Evolutionary conservation across 2,888 invertebrate species (phyloP).

Genomic region (Clunio marinus): DNA sequence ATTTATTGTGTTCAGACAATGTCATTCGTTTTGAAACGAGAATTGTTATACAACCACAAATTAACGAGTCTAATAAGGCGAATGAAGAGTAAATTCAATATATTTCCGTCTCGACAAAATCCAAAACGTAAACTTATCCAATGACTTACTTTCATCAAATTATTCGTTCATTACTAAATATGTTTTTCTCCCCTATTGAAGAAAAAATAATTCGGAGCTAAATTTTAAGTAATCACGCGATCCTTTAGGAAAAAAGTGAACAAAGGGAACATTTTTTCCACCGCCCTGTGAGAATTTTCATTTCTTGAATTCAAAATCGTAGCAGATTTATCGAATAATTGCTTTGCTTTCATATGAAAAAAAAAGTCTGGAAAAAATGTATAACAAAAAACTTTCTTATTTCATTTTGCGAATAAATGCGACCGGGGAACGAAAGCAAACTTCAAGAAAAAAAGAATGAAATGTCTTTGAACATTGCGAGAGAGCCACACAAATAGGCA

Average conservation of each 20-base stretch:
- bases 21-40: too few relatives aligned
- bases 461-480: neutral
- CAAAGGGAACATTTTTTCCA: too few relatives aligned
- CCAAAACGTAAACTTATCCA: slow-evolving; percentile 20
- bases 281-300: neutral
- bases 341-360: neutral
- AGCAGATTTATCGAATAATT: slow-evolving; percentile 3
- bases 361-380: slow-evolving; percentile 2
- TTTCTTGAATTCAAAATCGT: neutral
- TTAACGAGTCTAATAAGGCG: too few relatives aligned
- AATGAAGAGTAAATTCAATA: neutral
- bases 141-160: slow-evolving; percentile 38
- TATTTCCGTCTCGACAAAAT: neutral
- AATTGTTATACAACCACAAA: too few relatives aligned
- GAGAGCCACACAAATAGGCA: neutral
- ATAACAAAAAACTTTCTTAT: neutral
- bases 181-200: neutral
- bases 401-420: slow-evolving; percentile 5
- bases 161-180: slow-evolving; percentile 23
- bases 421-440: neutral
- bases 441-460: neutral
- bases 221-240: slow-evolving; percentile 27
- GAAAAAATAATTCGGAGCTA: neutral
- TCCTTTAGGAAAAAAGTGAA: too few relatives aligned
- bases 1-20: too few relatives aligned